phyloP scores from a whole-genome alignment of 1,140 invertebrate species.

The Camponotus vicinus region DNA sequence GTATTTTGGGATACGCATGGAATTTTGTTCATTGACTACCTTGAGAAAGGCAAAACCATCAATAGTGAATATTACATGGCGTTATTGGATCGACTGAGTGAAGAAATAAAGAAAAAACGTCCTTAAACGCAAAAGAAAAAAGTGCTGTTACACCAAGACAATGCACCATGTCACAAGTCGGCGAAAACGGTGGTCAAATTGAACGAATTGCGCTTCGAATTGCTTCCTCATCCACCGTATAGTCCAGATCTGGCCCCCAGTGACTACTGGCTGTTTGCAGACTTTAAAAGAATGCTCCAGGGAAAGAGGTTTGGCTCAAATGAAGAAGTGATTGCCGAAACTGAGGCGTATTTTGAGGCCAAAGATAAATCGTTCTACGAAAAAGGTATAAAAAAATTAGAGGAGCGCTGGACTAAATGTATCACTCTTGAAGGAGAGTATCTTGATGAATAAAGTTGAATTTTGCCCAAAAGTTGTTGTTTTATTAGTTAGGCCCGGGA shows the following conservation, averaged over 20 bases:
- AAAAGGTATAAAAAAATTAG: background rate
- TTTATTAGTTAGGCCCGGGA: too few relatives aligned
- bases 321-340: background rate
- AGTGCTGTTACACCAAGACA: slow-evolving; percentile 36
- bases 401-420: background rate
- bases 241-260: background rate
- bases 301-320: background rate
- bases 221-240: background rate
- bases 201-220: slow-evolving; percentile 27
- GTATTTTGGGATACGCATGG: slow-evolving; percentile 61
- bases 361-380: background rate
- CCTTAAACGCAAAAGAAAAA: slow-evolving; percentile 27
- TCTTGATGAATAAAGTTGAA: background rate
- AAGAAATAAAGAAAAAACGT: slow-evolving; percentile 23
- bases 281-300: background rate
- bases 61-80: slow-evolving; percentile 48
- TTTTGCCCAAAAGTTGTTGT: background rate
- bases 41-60: slow-evolving; percentile 45
- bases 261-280: background rate
- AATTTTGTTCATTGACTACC: slow-evolving; percentile 36
- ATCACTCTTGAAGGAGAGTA: background rate
- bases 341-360: background rate
- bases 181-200: slow-evolving; percentile 56
- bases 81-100: slow-evolving; percentile 48
- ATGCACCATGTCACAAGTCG: slow-evolving; percentile 67